Conservation (phyloP, 2,888 invertebrate species). For the Synergus itoensis region DNA sequence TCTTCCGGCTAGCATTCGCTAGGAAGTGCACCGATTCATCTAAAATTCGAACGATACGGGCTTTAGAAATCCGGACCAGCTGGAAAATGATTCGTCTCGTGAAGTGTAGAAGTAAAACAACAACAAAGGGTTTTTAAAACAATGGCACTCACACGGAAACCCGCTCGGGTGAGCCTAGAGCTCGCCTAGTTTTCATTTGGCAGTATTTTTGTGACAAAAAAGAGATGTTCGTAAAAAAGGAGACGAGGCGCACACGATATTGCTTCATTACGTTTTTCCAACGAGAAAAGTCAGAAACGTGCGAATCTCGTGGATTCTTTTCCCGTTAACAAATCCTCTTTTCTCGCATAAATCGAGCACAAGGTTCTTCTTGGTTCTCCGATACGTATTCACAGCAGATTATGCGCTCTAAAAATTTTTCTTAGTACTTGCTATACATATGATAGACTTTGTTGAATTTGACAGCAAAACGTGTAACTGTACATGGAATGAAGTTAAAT, state of each 20-base stretch:
- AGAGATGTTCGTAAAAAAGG: neutral
- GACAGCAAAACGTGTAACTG: neutral
- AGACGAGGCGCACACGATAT: neutral
- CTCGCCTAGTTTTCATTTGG: slow-evolving; percentile 22
- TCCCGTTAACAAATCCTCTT: slow-evolving; percentile 32
- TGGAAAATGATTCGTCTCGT: slow-evolving; percentile 28
- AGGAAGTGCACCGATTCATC: neutral
- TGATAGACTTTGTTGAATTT: no score
- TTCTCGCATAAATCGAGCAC: slow-evolving; percentile 12
- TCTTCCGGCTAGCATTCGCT: neutral
- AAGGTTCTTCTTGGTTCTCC: neutral
- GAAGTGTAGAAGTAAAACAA: neutral
- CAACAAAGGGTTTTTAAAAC: slow-evolving; percentile 30
- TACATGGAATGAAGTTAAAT: neutral
- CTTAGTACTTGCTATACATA: neutral
- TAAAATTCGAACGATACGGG: slow-evolving; percentile 4
- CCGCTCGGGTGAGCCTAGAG: neutral
- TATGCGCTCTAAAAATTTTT: slow-evolving; percentile 37
- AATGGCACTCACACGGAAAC: slow-evolving; percentile 16
- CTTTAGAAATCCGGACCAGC: neutral
- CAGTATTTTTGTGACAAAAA: neutral
- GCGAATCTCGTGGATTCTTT: slow-evolving; percentile 10
- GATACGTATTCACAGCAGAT: slow-evolving; percentile 16
- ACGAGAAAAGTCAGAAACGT: slow-evolving; percentile 14
- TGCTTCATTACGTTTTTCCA: slow-evolving; percentile 9